Evolutionary conservation across 2,113 vertebrate genomes (phyloP), one percentile per base, ranked within the genome.

Genomic region (Mugil cephalus): DNA sequence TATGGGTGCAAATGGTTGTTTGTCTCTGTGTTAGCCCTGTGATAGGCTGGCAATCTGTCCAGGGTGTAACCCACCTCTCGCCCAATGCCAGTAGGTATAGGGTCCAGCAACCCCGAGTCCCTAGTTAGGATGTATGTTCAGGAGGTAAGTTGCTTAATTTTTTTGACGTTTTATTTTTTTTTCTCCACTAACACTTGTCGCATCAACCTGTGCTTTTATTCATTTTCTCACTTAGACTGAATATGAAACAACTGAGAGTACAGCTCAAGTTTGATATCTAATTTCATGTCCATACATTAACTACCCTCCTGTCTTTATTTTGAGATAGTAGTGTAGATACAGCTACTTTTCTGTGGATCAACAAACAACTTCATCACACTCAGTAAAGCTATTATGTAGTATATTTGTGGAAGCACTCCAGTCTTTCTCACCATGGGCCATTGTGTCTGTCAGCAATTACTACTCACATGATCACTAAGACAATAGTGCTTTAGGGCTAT

Each of bases 291-390:
- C 5, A 30, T 30, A 30, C 5, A 2, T 5, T 3, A 30, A 30
- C 24, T 30, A 30, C 3, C 24, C 24, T 3, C 24, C 24, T 30
- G 24, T 30, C 24, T 30, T 30, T 30, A 30, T 30, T 30, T 14
- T 24, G 2, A 14, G 14, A 30, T 3, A 36, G 4, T 4, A 51
- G 17, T 36, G 38, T 4, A 36, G 13, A 61, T 48, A 34, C 36
- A 39, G 21, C 42, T 38, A 40, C 30, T 59, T 77, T 70, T 76
- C 45, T 65, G 61, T 75, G 55, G 43, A 30, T 70, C 18, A 47
- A 39, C 47, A 43, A 53, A 42, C 18, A 15, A 15, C 59, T 56
- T 80, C 36, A 34, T 18, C 40, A 10, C 15, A 7, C 42, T 60
- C n/a, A 64, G 74, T 50, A 35, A 55, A 39, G 8, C 58, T 43